Percentiles rank a stretch among this genome's conserved stretches.
Conservation (phyloP, 1,140 invertebrate genomes). For the Drosophila asahinai region DNA sequence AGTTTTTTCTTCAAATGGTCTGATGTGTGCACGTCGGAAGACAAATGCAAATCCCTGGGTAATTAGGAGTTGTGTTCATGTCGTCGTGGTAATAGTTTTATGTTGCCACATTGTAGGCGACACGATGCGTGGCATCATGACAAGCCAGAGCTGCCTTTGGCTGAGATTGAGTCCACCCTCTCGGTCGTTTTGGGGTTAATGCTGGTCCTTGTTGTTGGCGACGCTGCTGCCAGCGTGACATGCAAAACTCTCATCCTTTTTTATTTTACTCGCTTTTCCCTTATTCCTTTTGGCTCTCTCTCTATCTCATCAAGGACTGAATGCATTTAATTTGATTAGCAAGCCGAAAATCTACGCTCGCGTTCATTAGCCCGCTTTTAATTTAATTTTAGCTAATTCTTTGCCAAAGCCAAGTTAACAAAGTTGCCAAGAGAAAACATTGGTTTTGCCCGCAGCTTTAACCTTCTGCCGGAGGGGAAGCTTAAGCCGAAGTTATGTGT, state of each 20-base stretch:
- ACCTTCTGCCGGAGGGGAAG: slow-evolving; percentile 20
- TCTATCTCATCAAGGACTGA: slow-evolving; percentile 42
- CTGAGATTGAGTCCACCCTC: slow-evolving; percentile 69
- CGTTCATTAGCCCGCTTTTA: slow-evolving; percentile 69
- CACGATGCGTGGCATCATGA: slow-evolving; percentile 62
- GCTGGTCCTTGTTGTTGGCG: slow-evolving; percentile 44
- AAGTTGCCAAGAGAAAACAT: slow-evolving; percentile 47
- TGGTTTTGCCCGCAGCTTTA: slow-evolving; percentile 12
- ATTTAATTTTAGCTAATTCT: slow-evolving; percentile 71
- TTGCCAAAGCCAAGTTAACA: slow-evolving; percentile 32
- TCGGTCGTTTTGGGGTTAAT: slow-evolving; percentile 64
- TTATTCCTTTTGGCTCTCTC: slow-evolving; percentile 1
- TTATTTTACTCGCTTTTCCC: slow-evolving; percentile 13
- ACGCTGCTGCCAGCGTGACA: slow-evolving; percentile 25
- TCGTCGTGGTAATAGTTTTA: slow-evolving; percentile 83
- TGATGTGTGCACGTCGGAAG: slow-evolving; percentile 62
- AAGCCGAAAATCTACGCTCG: slow-evolving; percentile 50
- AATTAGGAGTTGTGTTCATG: slow-evolving; percentile 83
- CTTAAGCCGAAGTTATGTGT: slow-evolving; percentile 72
- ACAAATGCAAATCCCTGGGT: slow-evolving; percentile 82
- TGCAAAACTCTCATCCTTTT: slow-evolving; percentile 33
- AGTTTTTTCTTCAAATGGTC: not conserved
- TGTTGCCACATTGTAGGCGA: slow-evolving; percentile 82
- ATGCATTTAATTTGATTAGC: slow-evolving; percentile 77
- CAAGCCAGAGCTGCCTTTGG: slow-evolving; percentile 30